phyloP scores from a whole-genome alignment of 2,113 vertebrate genomes.

The Phyllostomus discolor region DNA sequence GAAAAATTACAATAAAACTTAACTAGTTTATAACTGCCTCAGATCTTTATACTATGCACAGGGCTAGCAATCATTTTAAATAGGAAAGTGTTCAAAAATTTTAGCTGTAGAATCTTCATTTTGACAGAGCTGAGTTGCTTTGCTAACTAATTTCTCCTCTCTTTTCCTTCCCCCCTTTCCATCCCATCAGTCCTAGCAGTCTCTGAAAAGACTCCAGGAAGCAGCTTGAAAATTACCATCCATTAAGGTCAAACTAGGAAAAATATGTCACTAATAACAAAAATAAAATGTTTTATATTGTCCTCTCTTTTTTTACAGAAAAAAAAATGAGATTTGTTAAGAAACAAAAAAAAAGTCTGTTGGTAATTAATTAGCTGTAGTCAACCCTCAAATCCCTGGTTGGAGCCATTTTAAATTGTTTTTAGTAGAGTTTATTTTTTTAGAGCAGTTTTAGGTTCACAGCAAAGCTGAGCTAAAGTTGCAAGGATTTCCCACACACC shows the following conservation, averaged over 20 bases:
- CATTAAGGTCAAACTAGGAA: not conserved
- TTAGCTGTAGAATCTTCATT: not conserved
- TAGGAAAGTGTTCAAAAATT: not conserved
- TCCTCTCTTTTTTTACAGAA: not conserved
- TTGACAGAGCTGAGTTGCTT: not conserved
- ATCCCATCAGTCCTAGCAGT: not conserved
- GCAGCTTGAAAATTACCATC: conserved; percentile 29
- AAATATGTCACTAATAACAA: not conserved
- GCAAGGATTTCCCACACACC: too few relatives aligned
- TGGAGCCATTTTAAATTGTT: not conserved
- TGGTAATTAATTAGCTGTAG: not conserved
- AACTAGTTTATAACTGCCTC: not conserved
- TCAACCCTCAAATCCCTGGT: not conserved
- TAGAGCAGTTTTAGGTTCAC: not conserved
- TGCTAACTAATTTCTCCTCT: not conserved
- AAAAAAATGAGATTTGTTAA: not conserved
- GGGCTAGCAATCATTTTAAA: not conserved
- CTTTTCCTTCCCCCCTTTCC: not conserved
- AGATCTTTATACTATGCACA: not conserved
- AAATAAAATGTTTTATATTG: not conserved
- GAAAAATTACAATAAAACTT: not conserved
- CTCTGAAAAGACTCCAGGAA: not conserved
- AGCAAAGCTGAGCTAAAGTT: not conserved
- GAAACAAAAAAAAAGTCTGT: not conserved
- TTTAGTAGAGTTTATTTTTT: not conserved